Evolutionary conservation across 2,797 vertebrate genomes (phyloP), one percentile per base, ranked within the genome.

Genomic region (Rhynchotus rufescens): DNA sequence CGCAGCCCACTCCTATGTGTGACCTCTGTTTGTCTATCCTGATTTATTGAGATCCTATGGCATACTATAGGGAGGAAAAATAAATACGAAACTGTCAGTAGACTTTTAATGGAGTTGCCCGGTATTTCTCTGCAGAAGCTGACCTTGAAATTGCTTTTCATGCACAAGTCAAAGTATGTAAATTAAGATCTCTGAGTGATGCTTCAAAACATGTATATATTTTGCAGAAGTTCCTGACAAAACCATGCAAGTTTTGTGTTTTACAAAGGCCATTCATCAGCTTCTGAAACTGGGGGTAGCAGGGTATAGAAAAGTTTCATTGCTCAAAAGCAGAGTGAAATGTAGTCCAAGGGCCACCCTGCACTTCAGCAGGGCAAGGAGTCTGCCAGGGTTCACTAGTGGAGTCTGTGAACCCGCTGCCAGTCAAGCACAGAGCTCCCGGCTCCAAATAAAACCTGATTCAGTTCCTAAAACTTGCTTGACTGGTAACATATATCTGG

Each of bases 71-170:
- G 96, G 96, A 96, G 96, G 96, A 94, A 97, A 97, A 98, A 98
- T 97, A 98, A 97, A 98, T 97, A 98, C 97, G 97, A 98, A 97
- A 98, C 92, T 95, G 96, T 82, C 80, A 72, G 93, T 90, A 95
- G 96, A 97, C 95, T 97, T 97, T 98, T 98, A 98, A 98, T 98
- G 96, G 97, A 96, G 97, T 97, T 97, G 94, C 95, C 95, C 77
- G 92, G 92, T 96, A 95, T 97, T 97, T 96, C 93, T 97, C 90
- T 92, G 89, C 88, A 91, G 89, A 97, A 97, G 94, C 91, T 98
- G 98, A 98, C 98, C 98, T 98, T 98, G 98, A 98, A 97, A 96
- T 97, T 97, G 96, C 96, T 96, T 97, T 97, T 97, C 93, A 95
- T 97, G 96, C 96, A 96, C 96, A 97, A 98, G 97, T 98, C 97